phyloP scores from a whole-genome alignment of 2,113 vertebrate species.

The Passer domesticus region DNA sequence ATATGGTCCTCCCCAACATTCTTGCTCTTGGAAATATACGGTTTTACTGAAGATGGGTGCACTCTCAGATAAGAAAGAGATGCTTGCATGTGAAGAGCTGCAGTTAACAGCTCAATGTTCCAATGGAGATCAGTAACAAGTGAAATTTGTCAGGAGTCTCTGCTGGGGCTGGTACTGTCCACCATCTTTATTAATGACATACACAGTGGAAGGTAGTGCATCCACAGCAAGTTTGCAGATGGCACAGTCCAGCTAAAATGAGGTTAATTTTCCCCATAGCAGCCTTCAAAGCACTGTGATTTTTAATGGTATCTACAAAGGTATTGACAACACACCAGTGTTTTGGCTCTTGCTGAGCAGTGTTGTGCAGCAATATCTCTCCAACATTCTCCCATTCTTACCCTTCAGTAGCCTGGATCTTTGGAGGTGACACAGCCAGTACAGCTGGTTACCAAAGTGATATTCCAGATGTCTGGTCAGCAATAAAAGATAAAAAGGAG shows the following conservation, averaged over 20 bases:
- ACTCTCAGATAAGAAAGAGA: not conserved
- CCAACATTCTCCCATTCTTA: not conserved
- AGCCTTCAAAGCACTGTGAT: not conserved
- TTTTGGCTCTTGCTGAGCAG: not conserved
- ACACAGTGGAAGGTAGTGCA: not conserved
- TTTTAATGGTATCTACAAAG: not conserved
- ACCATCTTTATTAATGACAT: not conserved
- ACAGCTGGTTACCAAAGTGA: not conserved
- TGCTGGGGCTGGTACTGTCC: rapidly evolving
- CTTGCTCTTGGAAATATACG: not conserved
- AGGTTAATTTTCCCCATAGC: not conserved
- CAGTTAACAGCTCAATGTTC: not conserved
- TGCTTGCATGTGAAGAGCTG: not conserved
- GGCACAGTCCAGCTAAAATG: not conserved
- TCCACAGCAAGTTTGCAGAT: not conserved
- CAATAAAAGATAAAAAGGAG: not conserved
- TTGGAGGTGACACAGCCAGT: not conserved
- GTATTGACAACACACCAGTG: not conserved
- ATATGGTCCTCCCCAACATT: not conserved
- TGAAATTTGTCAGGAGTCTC: not conserved
- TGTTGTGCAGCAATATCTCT: too few species aligned
- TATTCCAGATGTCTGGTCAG: not conserved
- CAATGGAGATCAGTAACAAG: not conserved
- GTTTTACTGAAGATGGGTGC: not conserved
- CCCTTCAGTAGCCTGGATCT: not conserved